Base-by-base conservation (phyloP, 2,797 vertebrate genomes). In the Rhabdophis nuchalis region DNA sequence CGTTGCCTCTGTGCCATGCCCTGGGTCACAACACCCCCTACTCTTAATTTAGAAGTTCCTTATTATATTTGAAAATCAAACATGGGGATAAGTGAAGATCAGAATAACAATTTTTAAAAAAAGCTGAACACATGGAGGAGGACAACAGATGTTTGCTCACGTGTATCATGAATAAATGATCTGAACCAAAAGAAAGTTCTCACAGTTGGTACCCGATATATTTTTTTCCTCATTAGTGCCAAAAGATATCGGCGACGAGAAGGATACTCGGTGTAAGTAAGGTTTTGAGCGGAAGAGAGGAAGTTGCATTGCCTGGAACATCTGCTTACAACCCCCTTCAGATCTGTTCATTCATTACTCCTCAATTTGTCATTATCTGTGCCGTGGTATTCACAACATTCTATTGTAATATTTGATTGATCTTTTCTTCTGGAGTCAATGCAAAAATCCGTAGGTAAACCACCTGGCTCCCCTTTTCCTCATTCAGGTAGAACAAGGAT, bases 221-320 rank as follows among this genome's bases (percentile, higher is more conserved):
- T 90, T 95, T 94, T 90, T 95, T 94, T 93, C 90, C 57, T 88
- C 12, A 77, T 77, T 93, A 92, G 25, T 89, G 54, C 72, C 0
- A 92, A 93, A 86, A 86, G 54, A 32, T 85, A 27, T 56, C 86
- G 93, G 86, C 4, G 32, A 86, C 82, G 23, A 92, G 89, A 94
- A 1, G 9, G 92, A 14, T 0, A 88, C 36, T 77, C 88, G 85
- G 0, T 88, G 85, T 50, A 3, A 1, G 5, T 1, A 0, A 86
- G 0, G 1, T 57, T 54, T 0, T 77, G 5, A 85, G 3, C 14
- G 41, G 25, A 86, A 94, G 89, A 89, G 1, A 90, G 77, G 0
- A 88, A n/a, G 87, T 7, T 3, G 0, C 32, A 85, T 20, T 25
- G 46, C 11, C 41, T 91, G 46, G 8, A 23, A 94, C 58, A 87